Base-by-base conservation (phyloP, 2,797 vertebrate genomes). In the Oreochromis grahami region DNA sequence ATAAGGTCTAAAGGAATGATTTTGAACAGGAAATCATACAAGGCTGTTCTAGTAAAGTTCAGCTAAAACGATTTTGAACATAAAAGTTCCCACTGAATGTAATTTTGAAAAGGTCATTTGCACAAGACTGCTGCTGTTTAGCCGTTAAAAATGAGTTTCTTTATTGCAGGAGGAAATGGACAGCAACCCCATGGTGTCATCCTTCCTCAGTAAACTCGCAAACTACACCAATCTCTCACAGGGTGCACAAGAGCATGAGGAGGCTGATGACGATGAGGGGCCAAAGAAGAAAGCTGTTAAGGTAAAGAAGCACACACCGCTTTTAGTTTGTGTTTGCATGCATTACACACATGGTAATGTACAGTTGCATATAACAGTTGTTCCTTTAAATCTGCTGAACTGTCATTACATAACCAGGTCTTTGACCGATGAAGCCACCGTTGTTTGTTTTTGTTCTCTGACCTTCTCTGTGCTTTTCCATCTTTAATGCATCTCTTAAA, bases 171-270 rank as follows among this genome's bases (percentile, higher is more conserved):
- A 99, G 85, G 98, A 99, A 92, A 98, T 99, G 98, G 98, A 99
- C 92, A 99, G 98, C 91, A 98, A 98, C 90, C 98, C 98, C 88
- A 99, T 99, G 98, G 98, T 99, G 91, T 98, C 98, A 4, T 99
- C 98, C 0, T 97, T 99, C 83, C 97, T 99, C 90, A 98, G 97
- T 92, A 99, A 98, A 93, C 94, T 99, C 87, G 98, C 98, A 45
- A 99, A 98, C 93, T 99, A 99, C 94, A 99, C 98, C 52, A 99
- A 99, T 86, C 96, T 99, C 86, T 97, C 97, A 77, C 98, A 99
- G 95, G 98, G 98, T 26, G 98, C 98, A 29, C 96, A 97, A 50
- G 98, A 99, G 86, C 98, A 99, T 0, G 98, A 99, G 93, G 98
- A 98, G 88, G 98, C 96, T 1, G 97, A 97, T 6, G 96, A 97